These are phyloP conservation scores for Capreolus pygargus DNA, from an alignment of 2,113 vertebrate genomes.

Conservation along the genomic window DNA sequence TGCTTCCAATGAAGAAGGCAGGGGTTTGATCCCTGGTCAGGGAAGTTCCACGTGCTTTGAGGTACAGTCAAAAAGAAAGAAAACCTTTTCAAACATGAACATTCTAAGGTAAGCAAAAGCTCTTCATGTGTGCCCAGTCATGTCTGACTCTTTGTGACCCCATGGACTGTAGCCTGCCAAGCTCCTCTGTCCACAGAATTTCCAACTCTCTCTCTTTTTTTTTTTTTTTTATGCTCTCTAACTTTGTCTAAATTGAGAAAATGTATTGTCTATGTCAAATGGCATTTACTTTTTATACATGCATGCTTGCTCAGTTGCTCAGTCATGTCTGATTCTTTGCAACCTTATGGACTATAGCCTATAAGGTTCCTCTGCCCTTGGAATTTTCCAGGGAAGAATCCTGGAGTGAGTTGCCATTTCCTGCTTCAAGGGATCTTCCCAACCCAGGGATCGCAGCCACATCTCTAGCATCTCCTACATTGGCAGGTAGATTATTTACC, in stretches of 20 bases:
- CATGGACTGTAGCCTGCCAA: background rate
- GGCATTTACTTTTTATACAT: background rate
- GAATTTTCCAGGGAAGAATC: background rate
- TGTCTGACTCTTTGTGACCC: background rate
- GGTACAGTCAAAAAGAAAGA: background rate
- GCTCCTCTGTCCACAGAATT: background rate
- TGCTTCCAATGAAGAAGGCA: background rate
- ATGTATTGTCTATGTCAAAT: background rate
- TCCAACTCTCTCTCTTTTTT: background rate
- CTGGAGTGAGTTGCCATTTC: background rate
- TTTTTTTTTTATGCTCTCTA: background rate
- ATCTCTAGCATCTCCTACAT: background rate
- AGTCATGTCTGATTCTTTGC: background rate
- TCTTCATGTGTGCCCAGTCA: background rate
- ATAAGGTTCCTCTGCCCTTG: background rate
- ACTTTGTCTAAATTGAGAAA: background rate
- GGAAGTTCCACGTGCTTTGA: rapidly evolving
- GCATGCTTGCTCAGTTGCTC: background rate
- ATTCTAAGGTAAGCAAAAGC: background rate
- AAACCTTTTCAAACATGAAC: background rate
- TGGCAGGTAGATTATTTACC: background rate
- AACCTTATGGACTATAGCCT: background rate
- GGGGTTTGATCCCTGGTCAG: background rate
- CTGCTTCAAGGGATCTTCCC: background rate
- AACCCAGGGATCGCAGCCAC: background rate